Evolutionary conservation across 2,888 invertebrate genomes (phyloP).

Genomic region (Poecilus cupreus): DNA sequence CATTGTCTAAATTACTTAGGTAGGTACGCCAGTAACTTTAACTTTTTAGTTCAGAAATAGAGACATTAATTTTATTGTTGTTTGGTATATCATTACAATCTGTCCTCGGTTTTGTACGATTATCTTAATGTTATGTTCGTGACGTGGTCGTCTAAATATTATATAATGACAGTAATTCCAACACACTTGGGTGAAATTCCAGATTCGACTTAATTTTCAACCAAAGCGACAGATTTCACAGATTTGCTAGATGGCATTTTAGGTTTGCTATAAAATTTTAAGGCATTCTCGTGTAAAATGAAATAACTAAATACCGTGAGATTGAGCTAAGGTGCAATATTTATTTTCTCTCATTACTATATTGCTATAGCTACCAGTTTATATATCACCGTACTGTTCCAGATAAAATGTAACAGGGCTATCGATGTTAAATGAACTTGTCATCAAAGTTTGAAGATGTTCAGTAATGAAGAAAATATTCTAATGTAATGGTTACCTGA

Average conservation of each 20-base stretch:
- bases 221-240: neutral
- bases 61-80: constrained; percentile 51
- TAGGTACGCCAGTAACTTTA: neutral
- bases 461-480: too few relatives aligned
- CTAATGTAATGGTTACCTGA: too few relatives aligned
- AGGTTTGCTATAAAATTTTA: too few relatives aligned
- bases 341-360: too few relatives aligned
- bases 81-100: constrained; percentile 47
- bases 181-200: neutral
- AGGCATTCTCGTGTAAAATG: too few relatives aligned
- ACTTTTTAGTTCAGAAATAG: constrained; percentile 40
- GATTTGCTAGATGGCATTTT: neutral
- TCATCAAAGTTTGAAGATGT: too few relatives aligned
- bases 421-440: too few relatives aligned
- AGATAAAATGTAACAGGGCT: too few relatives aligned
- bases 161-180: constrained; percentile 44
- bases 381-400: too few relatives aligned
- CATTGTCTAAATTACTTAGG: constrained; percentile 31
- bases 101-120: constrained; percentile 42
- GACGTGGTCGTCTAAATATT: constrained; percentile 30
- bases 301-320: too few relatives aligned
- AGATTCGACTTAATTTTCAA: neutral
- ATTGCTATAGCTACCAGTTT: too few relatives aligned
- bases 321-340: too few relatives aligned
- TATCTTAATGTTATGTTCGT: constrained; percentile 44